phyloP scores from a whole-genome alignment of 2,113 vertebrate genomes.

The Prionailurus viverrinus region DNA sequence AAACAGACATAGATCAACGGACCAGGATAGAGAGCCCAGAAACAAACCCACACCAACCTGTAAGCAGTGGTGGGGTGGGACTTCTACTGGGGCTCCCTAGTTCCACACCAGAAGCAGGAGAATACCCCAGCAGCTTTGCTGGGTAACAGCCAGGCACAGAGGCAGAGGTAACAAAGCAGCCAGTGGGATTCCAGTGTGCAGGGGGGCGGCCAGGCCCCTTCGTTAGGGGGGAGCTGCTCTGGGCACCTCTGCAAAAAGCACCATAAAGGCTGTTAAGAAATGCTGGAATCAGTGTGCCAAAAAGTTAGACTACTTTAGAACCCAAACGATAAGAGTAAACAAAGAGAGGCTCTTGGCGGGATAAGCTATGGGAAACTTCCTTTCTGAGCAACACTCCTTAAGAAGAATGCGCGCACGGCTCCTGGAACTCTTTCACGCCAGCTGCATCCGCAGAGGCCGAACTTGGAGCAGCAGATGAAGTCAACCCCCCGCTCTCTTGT shows the following conservation, averaged over 20 bases:
- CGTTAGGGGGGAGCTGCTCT: rapidly evolving
- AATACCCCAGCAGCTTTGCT: background rate
- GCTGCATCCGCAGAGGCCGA: background rate
- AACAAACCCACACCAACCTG: background rate
- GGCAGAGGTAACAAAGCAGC: background rate
- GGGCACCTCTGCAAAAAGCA: background rate
- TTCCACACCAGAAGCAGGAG: background rate
- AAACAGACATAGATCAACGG: background rate
- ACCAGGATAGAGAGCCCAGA: background rate
- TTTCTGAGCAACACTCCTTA: background rate
- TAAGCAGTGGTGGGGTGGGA: background rate
- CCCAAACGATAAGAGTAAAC: background rate
- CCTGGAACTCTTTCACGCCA: no score
- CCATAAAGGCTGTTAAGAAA: background rate
- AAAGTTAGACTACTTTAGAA: background rate
- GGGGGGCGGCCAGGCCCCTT: rapidly evolving
- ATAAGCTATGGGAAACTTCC: background rate
- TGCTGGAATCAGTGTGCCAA: background rate
- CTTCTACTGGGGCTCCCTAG: background rate
- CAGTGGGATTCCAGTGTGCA: background rate
- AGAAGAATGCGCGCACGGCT: background rate
- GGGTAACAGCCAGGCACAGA: rapidly evolving
- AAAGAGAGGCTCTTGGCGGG: background rate
- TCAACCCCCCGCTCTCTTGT: rapidly evolving
- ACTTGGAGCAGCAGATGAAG: background rate